Evolutionary conservation across 2,113 vertebrate species (phyloP).

Genomic region (Burhinus oedicnemus): DNA sequence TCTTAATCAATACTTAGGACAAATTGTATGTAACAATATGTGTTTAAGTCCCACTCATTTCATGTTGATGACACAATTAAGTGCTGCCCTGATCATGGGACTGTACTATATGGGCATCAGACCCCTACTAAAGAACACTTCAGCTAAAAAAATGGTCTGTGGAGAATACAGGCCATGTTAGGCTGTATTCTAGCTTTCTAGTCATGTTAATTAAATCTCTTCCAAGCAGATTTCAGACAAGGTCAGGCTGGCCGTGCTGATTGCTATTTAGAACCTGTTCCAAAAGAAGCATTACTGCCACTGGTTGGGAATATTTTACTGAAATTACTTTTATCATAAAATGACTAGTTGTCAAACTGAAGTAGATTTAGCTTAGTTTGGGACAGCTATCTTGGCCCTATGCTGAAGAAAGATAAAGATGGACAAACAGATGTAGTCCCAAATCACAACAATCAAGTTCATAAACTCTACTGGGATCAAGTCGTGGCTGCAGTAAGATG

Average conservation of each 20-base stretch:
- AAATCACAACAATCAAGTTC: background rate
- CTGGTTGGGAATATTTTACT: background rate
- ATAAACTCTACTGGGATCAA: background rate
- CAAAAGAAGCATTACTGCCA: constrained; percentile 7
- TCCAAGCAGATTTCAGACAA: background rate
- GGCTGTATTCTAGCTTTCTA: background rate
- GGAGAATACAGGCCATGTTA: background rate
- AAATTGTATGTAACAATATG: background rate
- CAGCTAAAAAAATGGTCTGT: background rate
- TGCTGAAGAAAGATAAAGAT: background rate
- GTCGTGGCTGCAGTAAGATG: background rate
- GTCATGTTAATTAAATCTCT: background rate
- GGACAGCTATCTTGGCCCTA: background rate
- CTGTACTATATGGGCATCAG: background rate
- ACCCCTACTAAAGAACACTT: background rate
- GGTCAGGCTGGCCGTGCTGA: background rate
- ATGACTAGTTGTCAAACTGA: background rate
- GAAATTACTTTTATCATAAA: constrained; percentile 11
- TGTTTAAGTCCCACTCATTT: background rate
- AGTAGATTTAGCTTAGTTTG: background rate
- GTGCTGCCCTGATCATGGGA: background rate
- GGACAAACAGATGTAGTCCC: background rate
- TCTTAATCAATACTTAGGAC: background rate
- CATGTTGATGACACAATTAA: background rate
- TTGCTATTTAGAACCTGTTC: constrained; percentile 6